Conservation (phyloP, 2,113 vertebrate species). For the Tetrax tetrax region DNA sequence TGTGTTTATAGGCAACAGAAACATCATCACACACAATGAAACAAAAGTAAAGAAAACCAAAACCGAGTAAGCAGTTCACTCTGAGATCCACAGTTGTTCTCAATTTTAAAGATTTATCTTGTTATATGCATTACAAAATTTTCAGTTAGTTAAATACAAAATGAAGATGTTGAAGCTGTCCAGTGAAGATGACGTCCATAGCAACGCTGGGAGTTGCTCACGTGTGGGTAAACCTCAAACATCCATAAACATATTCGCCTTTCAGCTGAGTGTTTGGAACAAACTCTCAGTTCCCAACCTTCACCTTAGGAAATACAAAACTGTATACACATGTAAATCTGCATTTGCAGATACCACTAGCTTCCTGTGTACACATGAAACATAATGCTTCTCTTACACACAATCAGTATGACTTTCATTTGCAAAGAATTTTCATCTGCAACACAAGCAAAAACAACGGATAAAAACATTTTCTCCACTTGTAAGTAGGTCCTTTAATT, state of each 20-base stretch:
- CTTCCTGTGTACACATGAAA: not conserved
- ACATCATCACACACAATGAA: not conserved
- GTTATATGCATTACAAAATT: not conserved
- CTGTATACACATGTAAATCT: not conserved
- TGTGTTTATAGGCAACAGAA: not conserved
- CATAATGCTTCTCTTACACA: not conserved
- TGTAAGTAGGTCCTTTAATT: not conserved
- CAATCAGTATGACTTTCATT: not conserved
- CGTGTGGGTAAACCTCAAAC: not conserved
- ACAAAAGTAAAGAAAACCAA: not conserved
- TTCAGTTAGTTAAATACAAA: not conserved
- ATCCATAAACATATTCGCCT: rapidly evolving
- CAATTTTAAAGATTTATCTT: not conserved
- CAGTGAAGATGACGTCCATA: not conserved
- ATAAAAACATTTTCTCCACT: not conserved
- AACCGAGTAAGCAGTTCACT: not conserved
- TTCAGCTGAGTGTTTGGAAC: not conserved
- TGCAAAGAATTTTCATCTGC: not conserved
- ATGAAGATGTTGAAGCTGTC: not conserved
- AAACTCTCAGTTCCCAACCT: not conserved
- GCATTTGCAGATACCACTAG: not conserved
- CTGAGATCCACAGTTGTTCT: not conserved
- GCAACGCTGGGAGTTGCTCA: not conserved
- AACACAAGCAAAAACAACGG: not conserved
- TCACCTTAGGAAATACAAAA: not conserved